Evolutionary conservation across 2,797 vertebrate genomes (phyloP), one percentile per base, ranked within the genome.

Genomic region (Poeciliopsis infans): DNA sequence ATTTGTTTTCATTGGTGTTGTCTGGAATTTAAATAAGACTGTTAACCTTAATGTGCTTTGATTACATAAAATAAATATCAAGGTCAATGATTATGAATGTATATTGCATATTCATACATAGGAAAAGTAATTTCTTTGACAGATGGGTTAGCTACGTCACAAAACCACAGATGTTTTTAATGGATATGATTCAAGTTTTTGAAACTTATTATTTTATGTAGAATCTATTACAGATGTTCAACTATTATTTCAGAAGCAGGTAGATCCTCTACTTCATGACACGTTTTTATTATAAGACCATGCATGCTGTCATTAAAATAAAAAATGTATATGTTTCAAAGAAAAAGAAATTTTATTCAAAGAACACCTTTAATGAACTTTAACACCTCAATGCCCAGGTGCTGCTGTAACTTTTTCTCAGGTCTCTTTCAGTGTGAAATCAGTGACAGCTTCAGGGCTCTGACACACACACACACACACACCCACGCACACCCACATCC

Each of bases 401-500:
- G 36, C 31, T 64, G 13, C 68, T 75, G n/a, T 41, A 23, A 0
- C 11, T 1, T 57, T 72, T 28, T 73, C 25, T 77, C 76, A 57
- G 23, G 47, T 39, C 13, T 78, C 68, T 55, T 55, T 33, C 45
- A 45, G n/a, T 64, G 49, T 79, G 71, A 79, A 79, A 85, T 57
- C 25, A 71, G 3, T 57, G 10, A 73, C 66, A 76, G 36, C 75
- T 75, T 57, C 1, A 75, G 11, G 39, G 41, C 28, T 72, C 36
- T 70, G 47, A 45, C 0, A 13, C 12, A 72, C 49, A 33, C 28
- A 3, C 39, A 1, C 47, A 2, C 18, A 7, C 18, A 49, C 47
- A 0, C 0, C 0, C 16, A 31, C 31, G 2, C 31, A 31, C 31
- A 31, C 31, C 2, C 31, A 31, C 31, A 31, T 2, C n/a, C n/a